Conservation (phyloP, 2,797 vertebrate genomes). For the Rousettus madagascariensis region DNA sequence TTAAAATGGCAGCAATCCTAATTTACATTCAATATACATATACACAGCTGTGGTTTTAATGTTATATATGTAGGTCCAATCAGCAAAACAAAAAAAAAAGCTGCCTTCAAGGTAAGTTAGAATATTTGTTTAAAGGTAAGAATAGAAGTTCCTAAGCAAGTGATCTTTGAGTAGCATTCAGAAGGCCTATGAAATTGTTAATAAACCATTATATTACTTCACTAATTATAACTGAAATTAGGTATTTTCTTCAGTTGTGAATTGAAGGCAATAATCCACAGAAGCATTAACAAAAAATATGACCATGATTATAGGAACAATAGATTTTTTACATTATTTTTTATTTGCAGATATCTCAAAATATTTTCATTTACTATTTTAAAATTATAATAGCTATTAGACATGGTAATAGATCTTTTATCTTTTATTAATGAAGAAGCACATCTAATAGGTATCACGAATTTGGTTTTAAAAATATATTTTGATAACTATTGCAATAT, state of each 20-base stretch:
- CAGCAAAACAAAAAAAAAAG: neutral
- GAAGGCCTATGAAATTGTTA: neutral
- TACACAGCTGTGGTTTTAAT: neutral
- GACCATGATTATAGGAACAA: neutral
- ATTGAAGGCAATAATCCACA: neutral
- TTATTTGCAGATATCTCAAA: constrained; percentile 3
- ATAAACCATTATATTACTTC: neutral
- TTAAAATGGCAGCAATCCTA: neutral
- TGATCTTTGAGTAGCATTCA: neutral
- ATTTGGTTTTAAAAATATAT: constrained; percentile 20
- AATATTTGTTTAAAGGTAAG: neutral
- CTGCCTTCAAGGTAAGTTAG: neutral
- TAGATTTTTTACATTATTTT: neutral
- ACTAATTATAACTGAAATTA: constrained; percentile 33
- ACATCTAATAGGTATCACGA: neutral
- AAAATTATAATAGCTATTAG: neutral
- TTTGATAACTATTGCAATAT: neutral
- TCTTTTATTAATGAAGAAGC: neutral
- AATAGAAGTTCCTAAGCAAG: neutral
- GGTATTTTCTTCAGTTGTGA: constrained; percentile 13
- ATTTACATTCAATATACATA: neutral
- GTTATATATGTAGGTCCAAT: neutral
- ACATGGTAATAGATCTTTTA: neutral
- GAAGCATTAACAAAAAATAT: neutral
- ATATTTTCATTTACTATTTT: neutral